These are phyloP conservation scores for Dendrolimus pini DNA, from an alignment of 2,888 invertebrate genomes.

Conservation along the genomic window DNA sequence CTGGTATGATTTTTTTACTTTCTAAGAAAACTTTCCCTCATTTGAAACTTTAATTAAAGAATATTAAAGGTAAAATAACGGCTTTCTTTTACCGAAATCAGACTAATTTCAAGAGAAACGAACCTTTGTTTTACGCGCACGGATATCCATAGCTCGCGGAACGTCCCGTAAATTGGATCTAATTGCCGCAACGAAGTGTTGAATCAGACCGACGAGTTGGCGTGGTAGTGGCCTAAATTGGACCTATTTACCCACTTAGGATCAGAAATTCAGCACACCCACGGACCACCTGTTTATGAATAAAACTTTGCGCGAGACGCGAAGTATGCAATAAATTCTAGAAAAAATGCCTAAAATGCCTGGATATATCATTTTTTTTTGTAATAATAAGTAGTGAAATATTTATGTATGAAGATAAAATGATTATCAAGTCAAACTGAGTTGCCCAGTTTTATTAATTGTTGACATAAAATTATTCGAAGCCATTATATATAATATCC, in stretches of 20 bases:
- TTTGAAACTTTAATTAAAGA: neutral
- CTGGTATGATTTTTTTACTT: too few relatives aligned
- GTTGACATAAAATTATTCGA: too few relatives aligned
- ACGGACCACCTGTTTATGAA: constrained; percentile 62
- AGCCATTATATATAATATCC: too few relatives aligned
- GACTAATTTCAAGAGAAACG: constrained; percentile 49
- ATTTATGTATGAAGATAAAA: too few relatives aligned
- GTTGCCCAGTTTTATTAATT: too few relatives aligned
- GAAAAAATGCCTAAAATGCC: too few relatives aligned
- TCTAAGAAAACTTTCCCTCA: too few relatives aligned
- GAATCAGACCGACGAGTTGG: constrained; percentile 58
- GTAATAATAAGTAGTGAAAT: too few relatives aligned
- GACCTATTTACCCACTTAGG: constrained; percentile 67
- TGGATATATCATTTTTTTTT: too few relatives aligned
- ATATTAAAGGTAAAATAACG: neutral
- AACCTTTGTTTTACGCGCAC: constrained; percentile 52
- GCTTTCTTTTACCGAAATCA: constrained; percentile 21
- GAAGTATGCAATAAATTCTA: too few relatives aligned
- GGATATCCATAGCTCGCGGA: constrained; percentile 53
- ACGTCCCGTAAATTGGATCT: constrained; percentile 66
- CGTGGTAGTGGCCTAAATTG: constrained; percentile 59
- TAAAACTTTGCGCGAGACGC: neutral
- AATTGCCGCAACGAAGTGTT: constrained; percentile 74
- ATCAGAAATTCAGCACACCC: constrained; percentile 53
- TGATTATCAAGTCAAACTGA: too few relatives aligned